A percentile compares a stretch with the other conserved stretches of the same genome.
phyloP scores from a whole-genome alignment of 1,140 invertebrate genomes.

The Zaprionus davidi region DNA sequence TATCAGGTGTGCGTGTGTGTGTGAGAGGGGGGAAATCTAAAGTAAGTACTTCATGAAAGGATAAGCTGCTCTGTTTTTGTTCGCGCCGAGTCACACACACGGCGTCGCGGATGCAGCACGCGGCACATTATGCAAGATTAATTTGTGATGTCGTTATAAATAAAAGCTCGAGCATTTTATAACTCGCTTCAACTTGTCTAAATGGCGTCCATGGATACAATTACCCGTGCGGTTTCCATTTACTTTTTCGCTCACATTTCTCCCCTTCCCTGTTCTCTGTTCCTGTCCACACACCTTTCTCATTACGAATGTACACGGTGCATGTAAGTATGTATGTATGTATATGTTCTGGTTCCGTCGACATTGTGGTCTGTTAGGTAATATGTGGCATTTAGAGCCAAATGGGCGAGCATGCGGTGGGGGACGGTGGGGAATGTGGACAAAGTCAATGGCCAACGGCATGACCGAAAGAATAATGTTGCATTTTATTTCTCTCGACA shows the following conservation, averaged over 20 bases:
- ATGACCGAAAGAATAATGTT: conserved; percentile 72
- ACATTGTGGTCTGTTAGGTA: conserved; percentile 59
- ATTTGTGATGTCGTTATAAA: conserved; percentile 81
- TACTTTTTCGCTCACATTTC: not conserved
- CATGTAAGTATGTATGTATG: not conserved
- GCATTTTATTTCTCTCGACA: conserved; percentile 78
- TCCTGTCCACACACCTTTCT: not conserved
- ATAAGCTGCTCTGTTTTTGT: conserved; percentile 56
- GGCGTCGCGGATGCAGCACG: conserved; percentile 35
- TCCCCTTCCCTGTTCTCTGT: not conserved
- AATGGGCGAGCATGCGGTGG: not conserved
- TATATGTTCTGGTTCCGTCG: conserved; percentile 23
- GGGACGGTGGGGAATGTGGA: not conserved
- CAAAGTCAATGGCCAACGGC: conserved; percentile 63
- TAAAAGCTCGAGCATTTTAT: conserved; percentile 78
- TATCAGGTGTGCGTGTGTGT: conserved; percentile 45
- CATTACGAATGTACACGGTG: not conserved
- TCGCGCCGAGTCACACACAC: conserved; percentile 1
- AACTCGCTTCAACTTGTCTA: conserved; percentile 51
- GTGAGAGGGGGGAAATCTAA: conserved; percentile 27
- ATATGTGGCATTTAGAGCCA: conserved; percentile 61
- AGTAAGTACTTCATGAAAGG: conserved; percentile 72
- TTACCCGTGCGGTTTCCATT: conserved; percentile 20
- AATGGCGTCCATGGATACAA: conserved; percentile 33
- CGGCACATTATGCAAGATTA: conserved; percentile 79